phyloP scores from a whole-genome alignment of 2,888 invertebrate genomes.

The Drosophila suboccidentalis region DNA sequence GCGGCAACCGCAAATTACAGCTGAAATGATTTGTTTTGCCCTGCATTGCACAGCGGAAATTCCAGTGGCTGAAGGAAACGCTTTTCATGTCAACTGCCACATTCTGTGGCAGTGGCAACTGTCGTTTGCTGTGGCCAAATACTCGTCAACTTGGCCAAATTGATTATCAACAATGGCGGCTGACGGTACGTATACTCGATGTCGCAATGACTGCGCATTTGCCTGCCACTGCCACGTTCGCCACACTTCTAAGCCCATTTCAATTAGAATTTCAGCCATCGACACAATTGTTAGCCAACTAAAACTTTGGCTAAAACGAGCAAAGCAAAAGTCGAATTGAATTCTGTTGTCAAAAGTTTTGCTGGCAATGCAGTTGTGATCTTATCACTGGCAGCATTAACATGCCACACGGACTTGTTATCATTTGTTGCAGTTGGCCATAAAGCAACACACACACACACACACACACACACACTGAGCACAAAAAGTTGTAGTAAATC shows the following conservation, averaged over 20 bases:
- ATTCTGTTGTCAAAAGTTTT: conserved; percentile 67
- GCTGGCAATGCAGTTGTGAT: conserved; percentile 74
- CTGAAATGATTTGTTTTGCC: conserved; percentile 67
- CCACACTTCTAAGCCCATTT: conserved; percentile 57
- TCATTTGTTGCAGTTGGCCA: conserved; percentile 75
- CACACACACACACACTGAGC: background rate
- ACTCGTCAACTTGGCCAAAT: conserved; percentile 56
- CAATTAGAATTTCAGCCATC: conserved; percentile 65
- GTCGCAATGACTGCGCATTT: conserved; percentile 62
- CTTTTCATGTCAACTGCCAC: conserved; percentile 72
- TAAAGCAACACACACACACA: conserved; percentile 37
- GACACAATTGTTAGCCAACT: conserved; percentile 53
- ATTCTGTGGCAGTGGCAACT: conserved; percentile 42
- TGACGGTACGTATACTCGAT: conserved; percentile 48
- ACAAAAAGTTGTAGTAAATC: conserved; percentile 12
- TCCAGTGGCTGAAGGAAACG: conserved; percentile 44
- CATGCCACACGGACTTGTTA: conserved; percentile 50
- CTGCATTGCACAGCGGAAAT: conserved; percentile 60
- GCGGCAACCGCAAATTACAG: conserved; percentile 45
- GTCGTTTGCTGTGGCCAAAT: conserved; percentile 60
- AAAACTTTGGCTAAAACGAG: conserved; percentile 29
- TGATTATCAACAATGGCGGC: conserved; percentile 71
- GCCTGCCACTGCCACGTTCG: conserved; percentile 30
- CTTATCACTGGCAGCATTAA: conserved; percentile 57
- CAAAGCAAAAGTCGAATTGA: conserved; percentile 47